These are phyloP conservation scores for Drosophila novamexicana DNA, from an alignment of 1,140 invertebrate species.

Conservation along the genomic window DNA sequence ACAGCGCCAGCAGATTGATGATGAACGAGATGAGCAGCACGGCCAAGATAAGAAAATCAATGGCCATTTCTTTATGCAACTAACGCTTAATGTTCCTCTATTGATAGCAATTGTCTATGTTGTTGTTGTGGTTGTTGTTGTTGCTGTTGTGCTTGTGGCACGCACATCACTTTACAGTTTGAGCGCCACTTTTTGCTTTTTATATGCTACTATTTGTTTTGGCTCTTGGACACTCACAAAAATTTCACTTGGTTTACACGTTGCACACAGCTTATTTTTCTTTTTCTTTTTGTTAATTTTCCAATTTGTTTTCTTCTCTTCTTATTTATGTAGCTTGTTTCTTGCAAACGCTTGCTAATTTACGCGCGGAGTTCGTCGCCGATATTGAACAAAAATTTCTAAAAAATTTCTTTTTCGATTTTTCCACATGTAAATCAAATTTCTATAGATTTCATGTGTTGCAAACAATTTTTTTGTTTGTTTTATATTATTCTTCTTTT, in stretches of 20 bases:
- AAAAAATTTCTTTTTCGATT: conserved; percentile 63
- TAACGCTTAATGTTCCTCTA: conserved; percentile 33
- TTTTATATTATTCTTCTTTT: conserved; percentile 22
- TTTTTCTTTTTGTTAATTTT: conserved; percentile 42
- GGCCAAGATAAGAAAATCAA: conserved; percentile 83
- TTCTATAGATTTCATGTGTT: conserved; percentile 18
- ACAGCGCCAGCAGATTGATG: conserved; percentile 82
- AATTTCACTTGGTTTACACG: conserved; percentile 70
- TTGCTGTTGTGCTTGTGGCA: conserved; percentile 42
- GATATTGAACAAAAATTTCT: conserved; percentile 52
- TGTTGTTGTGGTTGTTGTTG: conserved; percentile 13
- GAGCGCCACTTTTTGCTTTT: conserved; percentile 57
- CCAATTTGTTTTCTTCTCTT: conserved; percentile 48
- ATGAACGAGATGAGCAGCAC: conserved; percentile 82
- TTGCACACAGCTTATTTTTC: conserved; percentile 27
- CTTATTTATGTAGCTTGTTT: conserved; percentile 59
- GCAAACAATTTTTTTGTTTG: conserved; percentile 23
- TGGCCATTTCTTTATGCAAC: conserved; percentile 72
- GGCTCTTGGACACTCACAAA: conserved; percentile 26
- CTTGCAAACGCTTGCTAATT: conserved; percentile 81
- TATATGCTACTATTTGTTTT: conserved; percentile 14
- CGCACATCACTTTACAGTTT: conserved; percentile 78
- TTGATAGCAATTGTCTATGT: conserved; percentile 16
- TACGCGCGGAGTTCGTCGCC: conserved; percentile 67
- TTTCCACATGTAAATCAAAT: conserved; percentile 41